These are phyloP conservation scores for Gymnothorax javanicus DNA, from an alignment of 2,797 vertebrate species.

Conservation along the genomic window DNA sequence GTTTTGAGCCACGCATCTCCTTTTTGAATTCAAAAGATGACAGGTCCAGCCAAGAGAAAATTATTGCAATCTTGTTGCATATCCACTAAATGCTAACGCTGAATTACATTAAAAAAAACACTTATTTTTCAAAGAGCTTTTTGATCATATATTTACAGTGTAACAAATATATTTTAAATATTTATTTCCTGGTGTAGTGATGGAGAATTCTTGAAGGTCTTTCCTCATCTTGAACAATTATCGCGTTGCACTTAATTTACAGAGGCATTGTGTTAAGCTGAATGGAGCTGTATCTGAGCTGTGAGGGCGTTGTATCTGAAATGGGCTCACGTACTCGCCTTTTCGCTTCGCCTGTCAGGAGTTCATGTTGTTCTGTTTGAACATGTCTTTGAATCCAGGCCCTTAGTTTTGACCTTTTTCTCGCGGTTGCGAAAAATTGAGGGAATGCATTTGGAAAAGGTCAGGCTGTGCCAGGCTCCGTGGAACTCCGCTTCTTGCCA, in stretches of 20 bases:
- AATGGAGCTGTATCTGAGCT: background rate
- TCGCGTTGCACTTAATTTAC: background rate
- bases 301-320: conserved; percentile 14
- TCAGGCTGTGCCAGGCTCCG: conserved; percentile 41
- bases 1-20: background rate
- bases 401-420: conserved; percentile 36
- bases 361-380: conserved; percentile 23
- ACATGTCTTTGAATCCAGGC: conserved; percentile 29
- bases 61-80: background rate
- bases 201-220: background rate
- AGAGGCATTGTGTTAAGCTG: conserved; percentile 20
- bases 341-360: background rate
- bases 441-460: conserved; percentile 43
- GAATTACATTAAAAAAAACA: conserved; percentile 22
- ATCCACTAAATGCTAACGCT: conserved; percentile 18
- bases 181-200: background rate
- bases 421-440: conserved; percentile 13
- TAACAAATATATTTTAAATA: background rate
- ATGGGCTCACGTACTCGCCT: conserved; percentile 1
- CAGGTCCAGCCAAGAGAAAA: background rate
- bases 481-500: conserved; percentile 33
- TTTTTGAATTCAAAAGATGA: conserved; percentile 3
- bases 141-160: conserved; percentile 6
- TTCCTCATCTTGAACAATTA: conserved; percentile 21
- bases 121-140: conserved; percentile 17